Evolutionary conservation across 2,113 vertebrate species (phyloP).

Genomic region (Neogale vison): DNA sequence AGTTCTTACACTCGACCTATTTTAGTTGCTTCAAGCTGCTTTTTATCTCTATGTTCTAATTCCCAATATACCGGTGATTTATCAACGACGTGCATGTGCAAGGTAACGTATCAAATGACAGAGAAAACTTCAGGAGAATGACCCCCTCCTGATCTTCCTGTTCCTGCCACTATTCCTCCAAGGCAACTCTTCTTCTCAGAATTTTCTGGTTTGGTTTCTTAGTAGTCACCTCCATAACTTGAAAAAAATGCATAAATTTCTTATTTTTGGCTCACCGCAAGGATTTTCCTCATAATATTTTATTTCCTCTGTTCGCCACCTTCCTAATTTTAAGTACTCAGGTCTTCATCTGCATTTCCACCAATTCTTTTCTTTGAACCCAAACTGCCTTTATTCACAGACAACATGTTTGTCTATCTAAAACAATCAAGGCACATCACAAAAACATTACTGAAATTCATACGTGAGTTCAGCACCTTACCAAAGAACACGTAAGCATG

Average conservation of each 20-base stretch:
- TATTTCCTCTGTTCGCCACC: background rate
- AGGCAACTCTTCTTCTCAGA: background rate
- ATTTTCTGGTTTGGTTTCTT: background rate
- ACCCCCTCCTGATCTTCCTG: background rate
- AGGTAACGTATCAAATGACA: background rate
- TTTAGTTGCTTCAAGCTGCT: background rate
- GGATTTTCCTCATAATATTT: background rate
- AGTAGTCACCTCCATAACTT: background rate
- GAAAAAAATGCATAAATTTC: background rate
- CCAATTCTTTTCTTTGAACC: background rate
- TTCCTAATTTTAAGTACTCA: background rate
- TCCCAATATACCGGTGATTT: background rate
- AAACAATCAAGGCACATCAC: background rate
- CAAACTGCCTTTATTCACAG: conserved; percentile 22
- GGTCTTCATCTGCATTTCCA: conserved; percentile 15
- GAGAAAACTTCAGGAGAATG: background rate
- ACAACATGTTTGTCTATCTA: background rate
- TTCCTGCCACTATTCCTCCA: background rate
- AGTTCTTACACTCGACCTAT: background rate
- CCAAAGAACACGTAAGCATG: background rate
- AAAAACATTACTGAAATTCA: background rate
- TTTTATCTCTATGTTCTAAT: background rate
- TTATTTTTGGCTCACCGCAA: background rate
- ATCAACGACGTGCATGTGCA: background rate
- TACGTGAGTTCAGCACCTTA: background rate